Evolutionary conservation across 2,113 vertebrate genomes (phyloP), one percentile per base, ranked within the genome.

Genomic region (Thunnus maccoyii): DNA sequence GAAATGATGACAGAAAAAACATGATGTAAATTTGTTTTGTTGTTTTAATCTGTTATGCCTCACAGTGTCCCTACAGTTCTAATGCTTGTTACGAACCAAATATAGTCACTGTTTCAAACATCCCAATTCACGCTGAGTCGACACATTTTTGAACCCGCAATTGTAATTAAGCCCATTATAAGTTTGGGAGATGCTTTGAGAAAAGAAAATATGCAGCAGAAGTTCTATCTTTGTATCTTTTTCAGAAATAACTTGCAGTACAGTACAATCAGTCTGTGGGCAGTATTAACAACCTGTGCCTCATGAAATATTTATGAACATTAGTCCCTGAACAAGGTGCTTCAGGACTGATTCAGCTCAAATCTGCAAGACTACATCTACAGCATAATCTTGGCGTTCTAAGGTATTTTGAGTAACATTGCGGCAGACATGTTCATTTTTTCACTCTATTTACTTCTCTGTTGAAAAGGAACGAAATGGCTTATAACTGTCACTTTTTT

Each of bases 301-400:
- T 68, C 15, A 78, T 83, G 67, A 71, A 69, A 70, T 51, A 78
- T 88, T 44, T n/a, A 83, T 67, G 18, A 18, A 78, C 47, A 69
- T 65, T 72, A 17, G 44, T 66, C 51, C 46, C n/a, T 54, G 36
- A 69, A 67, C 62, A 72, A 60, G 22, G 30, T 63, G 56, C 18
- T n/a, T 16, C 17, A 54, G 12, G 25, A 54, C 12, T 67, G 46
- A 71, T 51, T 78, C 22, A 52, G 44, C 41, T 46, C n/a, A 78
- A 71, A 54, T 78, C 47, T 22, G 54, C 17, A 52, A 48, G 76
- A 65, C 60, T 55, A 66, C 32, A 56, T 18, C 17, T 44, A 57
- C 17, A 22, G 47, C 11, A 56, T 25, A 44, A 64, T 66, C 22
- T 36, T 47, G 2, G 47, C 52, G 52, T 56, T 76, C 6, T 14